phyloP scores from a whole-genome alignment of 1,140 invertebrate species.

The Scaptomyza montana region DNA sequence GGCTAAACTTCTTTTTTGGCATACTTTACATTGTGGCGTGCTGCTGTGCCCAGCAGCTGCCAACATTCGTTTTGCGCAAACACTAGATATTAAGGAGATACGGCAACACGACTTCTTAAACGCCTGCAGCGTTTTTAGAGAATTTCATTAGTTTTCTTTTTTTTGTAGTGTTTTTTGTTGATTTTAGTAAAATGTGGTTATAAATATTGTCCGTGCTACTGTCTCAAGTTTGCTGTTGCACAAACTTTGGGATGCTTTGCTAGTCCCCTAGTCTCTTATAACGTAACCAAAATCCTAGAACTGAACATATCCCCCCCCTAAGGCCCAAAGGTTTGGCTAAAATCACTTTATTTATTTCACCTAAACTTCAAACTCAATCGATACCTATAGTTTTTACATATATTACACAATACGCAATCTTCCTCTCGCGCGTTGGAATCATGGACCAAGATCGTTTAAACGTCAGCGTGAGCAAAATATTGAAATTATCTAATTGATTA shows the following conservation, averaged over 20 bases:
- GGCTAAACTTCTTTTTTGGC: conserved; percentile 95
- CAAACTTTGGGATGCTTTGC: conserved; percentile 58
- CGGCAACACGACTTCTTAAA: conserved; percentile 18
- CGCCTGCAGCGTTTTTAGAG: conserved; percentile 69
- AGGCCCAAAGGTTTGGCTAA: conserved; percentile 2
- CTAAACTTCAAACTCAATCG: conserved; percentile 26
- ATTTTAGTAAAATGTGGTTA: conserved; percentile 41
- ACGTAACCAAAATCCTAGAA: conserved; percentile 47
- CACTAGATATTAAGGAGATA: conserved; percentile 36
- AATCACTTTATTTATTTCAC: conserved; percentile 68
- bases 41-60: conserved; percentile 86
- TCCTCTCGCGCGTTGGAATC: conserved; percentile 68
- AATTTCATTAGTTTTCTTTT: conserved; percentile 67
- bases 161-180: conserved; percentile 34
- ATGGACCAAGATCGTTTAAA: conserved; percentile 67
- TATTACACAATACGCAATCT: conserved; percentile 52
- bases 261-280: conserved; percentile 61
- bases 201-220: conserved; percentile 47
- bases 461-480: conserved; percentile 53
- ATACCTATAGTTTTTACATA: conserved; percentile 42
- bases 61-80: conserved; percentile 74
- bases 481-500: conserved; percentile 57
- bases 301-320: conserved; percentile 63
- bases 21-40: conserved; percentile 94
- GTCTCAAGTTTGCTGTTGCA: conserved; percentile 1